Conservation (phyloP, 2,888 invertebrate species). For the Cheilosia soror region DNA sequence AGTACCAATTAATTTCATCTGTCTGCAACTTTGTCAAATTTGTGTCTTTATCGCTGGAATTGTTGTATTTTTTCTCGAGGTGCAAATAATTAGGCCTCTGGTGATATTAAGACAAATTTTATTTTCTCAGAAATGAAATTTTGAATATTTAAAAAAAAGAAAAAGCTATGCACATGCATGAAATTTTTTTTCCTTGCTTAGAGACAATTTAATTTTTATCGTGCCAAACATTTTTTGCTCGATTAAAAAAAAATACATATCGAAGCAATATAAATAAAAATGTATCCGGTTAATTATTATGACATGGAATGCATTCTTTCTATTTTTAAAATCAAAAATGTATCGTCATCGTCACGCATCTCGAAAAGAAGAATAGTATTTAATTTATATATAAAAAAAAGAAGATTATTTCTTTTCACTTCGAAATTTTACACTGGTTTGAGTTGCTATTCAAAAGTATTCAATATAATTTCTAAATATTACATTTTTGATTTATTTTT, state of each 20-base stretch:
- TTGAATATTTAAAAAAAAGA: background rate
- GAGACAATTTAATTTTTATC: constrained; percentile 8
- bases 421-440: background rate
- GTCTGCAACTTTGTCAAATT: background rate
- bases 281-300: constrained; percentile 36
- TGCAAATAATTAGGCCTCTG: constrained; percentile 13
- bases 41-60: background rate
- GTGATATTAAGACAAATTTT: constrained; percentile 4
- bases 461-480: constrained; percentile 4
- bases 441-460: background rate
- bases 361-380: background rate
- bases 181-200: background rate
- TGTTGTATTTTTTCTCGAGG: background rate
- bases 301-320: constrained; percentile 56
- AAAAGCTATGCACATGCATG: constrained; percentile 3
- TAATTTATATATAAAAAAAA: too few relatives aligned
- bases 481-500: constrained; percentile 6
- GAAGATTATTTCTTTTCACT: background rate
- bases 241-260: background rate
- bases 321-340: constrained; percentile 27
- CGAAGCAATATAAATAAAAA: background rate
- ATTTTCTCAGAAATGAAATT: background rate
- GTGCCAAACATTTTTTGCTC: background rate
- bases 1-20: background rate
- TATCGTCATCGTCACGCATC: background rate